These are phyloP conservation scores for Amiota minor DNA, from an alignment of 2,888 invertebrate species.

Conservation along the genomic window DNA sequence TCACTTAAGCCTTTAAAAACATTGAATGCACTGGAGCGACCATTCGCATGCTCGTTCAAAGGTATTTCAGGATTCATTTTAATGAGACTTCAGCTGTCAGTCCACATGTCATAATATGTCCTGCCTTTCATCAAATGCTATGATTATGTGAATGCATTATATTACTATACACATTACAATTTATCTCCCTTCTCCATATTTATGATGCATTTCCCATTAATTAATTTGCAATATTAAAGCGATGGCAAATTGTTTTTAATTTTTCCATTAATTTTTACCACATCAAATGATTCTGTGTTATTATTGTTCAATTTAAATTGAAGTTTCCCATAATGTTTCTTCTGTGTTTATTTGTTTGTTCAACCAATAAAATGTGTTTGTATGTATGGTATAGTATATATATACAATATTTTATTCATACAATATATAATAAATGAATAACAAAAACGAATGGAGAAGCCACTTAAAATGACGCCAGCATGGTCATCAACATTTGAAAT, in stretches of 20 bases:
- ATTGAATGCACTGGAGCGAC: not conserved
- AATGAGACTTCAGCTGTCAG: not conserved
- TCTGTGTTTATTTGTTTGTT: not conserved
- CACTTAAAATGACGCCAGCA: conserved; percentile 22
- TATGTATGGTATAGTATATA: conserved; percentile 5
- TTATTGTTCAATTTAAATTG: not conserved
- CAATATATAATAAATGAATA: not conserved
- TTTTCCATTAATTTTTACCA: too few species aligned
- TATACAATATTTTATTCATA: not conserved
- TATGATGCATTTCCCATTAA: too few species aligned
- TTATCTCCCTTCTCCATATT: too few species aligned
- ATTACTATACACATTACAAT: too few species aligned
- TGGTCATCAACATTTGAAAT: conserved; percentile 12
- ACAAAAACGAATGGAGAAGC: not conserved
- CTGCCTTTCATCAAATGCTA: not conserved
- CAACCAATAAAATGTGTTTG: not conserved
- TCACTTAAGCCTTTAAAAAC: conserved; percentile 7
- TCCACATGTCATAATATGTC: not conserved
- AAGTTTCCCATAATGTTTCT: not conserved
- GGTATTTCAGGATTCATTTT: too few species aligned
- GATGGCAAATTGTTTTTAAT: too few species aligned
- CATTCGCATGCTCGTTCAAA: not conserved
- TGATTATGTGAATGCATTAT: not conserved
- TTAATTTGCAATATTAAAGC: too few species aligned
- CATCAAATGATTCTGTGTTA: not conserved